Evolutionary conservation across 2,888 invertebrate genomes (phyloP), one percentile per base, ranked within the genome.

Genomic region (Amphipyra tragopoginis): DNA sequence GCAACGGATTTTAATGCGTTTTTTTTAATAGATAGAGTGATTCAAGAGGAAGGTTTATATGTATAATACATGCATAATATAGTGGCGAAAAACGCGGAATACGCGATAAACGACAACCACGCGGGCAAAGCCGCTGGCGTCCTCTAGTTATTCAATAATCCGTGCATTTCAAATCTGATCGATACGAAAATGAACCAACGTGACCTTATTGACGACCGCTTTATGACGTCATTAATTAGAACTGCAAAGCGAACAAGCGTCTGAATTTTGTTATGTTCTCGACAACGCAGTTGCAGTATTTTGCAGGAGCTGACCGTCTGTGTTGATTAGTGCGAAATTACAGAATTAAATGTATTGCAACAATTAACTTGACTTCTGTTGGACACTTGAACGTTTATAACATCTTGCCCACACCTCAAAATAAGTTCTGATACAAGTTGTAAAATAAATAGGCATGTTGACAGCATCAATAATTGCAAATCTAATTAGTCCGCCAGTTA

Each of bases 171-270:
- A 39, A 52, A 47, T 40, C 13, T 44, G 68, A 64, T 74, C 68
- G 68, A 81, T 79, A 70, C 50, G 48, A 56, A 63, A 54, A 67
- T 65, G 60, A 61, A 39, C 57, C 58, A 54, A 48, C 58, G 45
- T 56, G 78, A 80, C 76, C 75, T 76, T 71, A 40, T 52, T 49
- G n/a, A 44, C 65, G 60, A 77, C 62, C 59, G 52, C 55, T 65
- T 68, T 61, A 61, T 60, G 61, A 15, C 64, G 44, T 59, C 50
- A 63, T 68, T 56, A 72, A 59, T 59, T 72, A 29, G 21, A 3
- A 36, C 49, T 45, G 21, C 68, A 72, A 75, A 72, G 59, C 59
- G 65, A 68, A 72, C 69, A 64, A 47, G 14, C 54, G 39, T 44
- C 43, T 38, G 43, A 15, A 48, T 72, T 72, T 44, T 14, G 15